These are phyloP conservation scores for Nerophis ophidion DNA, from an alignment of 2,113 vertebrate genomes.

Conservation along the genomic window DNA sequence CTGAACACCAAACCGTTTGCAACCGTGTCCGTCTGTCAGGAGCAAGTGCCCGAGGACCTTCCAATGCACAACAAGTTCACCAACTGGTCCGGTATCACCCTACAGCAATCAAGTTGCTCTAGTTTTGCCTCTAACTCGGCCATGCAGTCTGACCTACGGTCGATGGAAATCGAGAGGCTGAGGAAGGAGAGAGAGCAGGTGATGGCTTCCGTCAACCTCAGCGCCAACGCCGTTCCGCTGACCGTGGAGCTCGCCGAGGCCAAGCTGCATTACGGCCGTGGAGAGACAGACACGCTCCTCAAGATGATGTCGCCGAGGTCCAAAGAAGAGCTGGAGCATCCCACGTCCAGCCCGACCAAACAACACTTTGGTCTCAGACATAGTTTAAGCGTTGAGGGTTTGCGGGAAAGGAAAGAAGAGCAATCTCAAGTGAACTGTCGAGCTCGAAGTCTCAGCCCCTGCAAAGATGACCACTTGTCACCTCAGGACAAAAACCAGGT, in stretches of 20 bases:
- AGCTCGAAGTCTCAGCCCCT: conserved; percentile 81
- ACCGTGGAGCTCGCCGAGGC: conserved; percentile 87
- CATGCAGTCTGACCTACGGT: conserved; percentile 39
- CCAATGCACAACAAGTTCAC: conserved; percentile 88
- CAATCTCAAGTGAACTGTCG: conserved; percentile 72
- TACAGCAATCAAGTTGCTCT: conserved; percentile 25
- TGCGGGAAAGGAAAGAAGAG: conserved; percentile 76
- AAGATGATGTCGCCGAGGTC: conserved; percentile 75
- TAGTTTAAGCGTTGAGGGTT: conserved; percentile 74
- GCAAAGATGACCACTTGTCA: conserved; percentile 66
- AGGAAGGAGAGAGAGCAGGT: conserved; percentile 76
- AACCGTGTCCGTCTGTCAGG: conserved; percentile 7
- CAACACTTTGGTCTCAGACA: conserved; percentile 73
- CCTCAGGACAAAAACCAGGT: conserved; percentile 19
- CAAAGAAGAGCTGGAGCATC: conserved; percentile 55
- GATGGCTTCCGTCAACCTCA: conserved; percentile 77
- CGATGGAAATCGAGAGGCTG: conserved; percentile 72
- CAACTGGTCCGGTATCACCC: conserved; percentile 81
- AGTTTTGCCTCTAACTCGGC: conserved; percentile 31
- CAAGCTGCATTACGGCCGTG: conserved; percentile 82
- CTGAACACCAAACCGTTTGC: conserved; percentile 53
- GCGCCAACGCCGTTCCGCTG: conserved; percentile 75
- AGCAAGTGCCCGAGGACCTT: conserved; percentile 65
- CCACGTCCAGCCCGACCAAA: conserved; percentile 47
- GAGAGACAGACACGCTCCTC: conserved; percentile 83